A percentile compares a stretch with the other conserved stretches of the same genome.
Evolutionary conservation across 2,888 invertebrate genomes (phyloP).

Genomic region (Phaonia tiefii): DNA sequence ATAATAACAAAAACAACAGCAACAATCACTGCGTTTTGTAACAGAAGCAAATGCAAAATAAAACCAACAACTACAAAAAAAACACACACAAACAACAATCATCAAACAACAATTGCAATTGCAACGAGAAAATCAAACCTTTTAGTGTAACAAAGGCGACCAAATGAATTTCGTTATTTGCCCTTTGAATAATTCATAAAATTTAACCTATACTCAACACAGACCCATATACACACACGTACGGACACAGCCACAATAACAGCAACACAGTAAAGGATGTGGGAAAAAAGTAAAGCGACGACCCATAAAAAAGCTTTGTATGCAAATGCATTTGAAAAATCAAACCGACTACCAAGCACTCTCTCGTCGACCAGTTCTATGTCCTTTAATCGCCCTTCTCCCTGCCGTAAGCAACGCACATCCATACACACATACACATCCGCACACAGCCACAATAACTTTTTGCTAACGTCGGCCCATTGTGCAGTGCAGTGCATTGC

Average conservation of each 20-base stretch:
- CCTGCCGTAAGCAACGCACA: background rate
- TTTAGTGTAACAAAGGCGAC: slow-evolving; percentile 67
- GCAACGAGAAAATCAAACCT: slow-evolving; percentile 63
- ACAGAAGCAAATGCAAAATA: background rate
- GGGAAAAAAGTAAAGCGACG: slow-evolving; percentile 40
- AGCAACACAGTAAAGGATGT: background rate
- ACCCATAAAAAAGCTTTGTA: slow-evolving; percentile 53
- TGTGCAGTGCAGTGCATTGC: slow-evolving; percentile 18
- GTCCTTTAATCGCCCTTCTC: background rate
- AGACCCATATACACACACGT: slow-evolving; percentile 6
- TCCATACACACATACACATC: no score
- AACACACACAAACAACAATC: background rate
- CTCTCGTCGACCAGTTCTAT: slow-evolving; percentile 29
- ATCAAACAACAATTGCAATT: slow-evolving; percentile 4
- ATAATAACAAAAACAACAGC: background rate
- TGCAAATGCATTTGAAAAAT: slow-evolving; percentile 61
- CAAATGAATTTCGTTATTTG: slow-evolving; percentile 69
- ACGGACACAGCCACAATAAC: slow-evolving; percentile 21
- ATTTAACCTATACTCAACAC: slow-evolving; percentile 51
- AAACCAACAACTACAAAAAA: no score
- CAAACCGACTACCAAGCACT: slow-evolving; percentile 39
- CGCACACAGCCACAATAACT: background rate
- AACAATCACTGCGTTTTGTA: background rate
- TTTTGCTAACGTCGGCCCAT: background rate
- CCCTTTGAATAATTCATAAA: slow-evolving; percentile 69